Conservation (phyloP, 2,797 vertebrate species). For the Vultur gryphus region DNA sequence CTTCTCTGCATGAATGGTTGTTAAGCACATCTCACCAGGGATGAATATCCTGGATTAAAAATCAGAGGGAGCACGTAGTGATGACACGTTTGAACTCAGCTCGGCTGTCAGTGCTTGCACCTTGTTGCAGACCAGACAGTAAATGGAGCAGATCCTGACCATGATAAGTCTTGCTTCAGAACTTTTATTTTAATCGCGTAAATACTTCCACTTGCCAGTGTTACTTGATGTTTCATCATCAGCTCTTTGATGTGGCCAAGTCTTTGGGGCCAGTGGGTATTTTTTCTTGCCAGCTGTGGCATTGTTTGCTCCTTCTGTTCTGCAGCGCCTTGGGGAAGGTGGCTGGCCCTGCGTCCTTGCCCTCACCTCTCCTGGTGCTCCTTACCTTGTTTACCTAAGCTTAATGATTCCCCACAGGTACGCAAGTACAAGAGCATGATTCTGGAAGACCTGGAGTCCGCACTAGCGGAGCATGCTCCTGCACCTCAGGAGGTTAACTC, state of each 20-base stretch:
- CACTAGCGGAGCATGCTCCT: constrained; percentile 93
- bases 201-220: not conserved
- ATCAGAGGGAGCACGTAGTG: not conserved
- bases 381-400: constrained; percentile 69
- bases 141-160: not conserved
- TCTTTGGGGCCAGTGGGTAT: constrained; percentile 23
- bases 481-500: constrained; percentile 91
- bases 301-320: constrained; percentile 30
- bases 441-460: constrained; percentile 94
- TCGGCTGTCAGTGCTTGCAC: not conserved
- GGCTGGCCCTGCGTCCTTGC: not conserved
- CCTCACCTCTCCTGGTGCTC: constrained; percentile 14
- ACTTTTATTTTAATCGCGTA: not conserved
- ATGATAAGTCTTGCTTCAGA: not conserved
- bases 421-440: constrained; percentile 98
- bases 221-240: constrained; percentile 74
- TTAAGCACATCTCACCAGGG: not conserved
- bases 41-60: not conserved
- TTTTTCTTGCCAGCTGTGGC: constrained; percentile 19
- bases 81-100: accelerated
- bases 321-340: not conserved
- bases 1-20: not conserved
- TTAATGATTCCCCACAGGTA: constrained; percentile 80
- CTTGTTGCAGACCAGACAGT: not conserved
- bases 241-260: not conserved